Base-by-base conservation (phyloP, 1,140 invertebrate species). In the Pogonognathellus flavescens region DNA sequence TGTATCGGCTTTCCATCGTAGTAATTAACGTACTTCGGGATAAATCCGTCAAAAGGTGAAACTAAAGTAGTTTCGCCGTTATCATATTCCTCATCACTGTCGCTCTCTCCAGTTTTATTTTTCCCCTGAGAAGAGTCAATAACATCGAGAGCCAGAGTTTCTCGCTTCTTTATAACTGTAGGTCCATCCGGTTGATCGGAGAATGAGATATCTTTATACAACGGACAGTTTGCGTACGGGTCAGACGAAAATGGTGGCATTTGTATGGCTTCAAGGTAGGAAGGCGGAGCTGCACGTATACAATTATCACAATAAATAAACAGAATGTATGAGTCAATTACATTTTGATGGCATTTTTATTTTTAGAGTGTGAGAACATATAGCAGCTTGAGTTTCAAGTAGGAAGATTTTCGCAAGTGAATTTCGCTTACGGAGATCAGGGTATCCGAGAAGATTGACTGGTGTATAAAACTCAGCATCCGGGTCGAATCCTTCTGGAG, bases 341-440 rank as follows among this genome's bases (percentile, higher is more conserved):
- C 53, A 80, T 80, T 57, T 49, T 59, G 52, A 80, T 62, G 16
- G 62, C 18, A 66, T 66, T 66, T 11, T n/a, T n/a, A 20, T 20
- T 62, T 62, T 13, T 62, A 62, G n/a, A 57, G 53, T 57, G 53
- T 20, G 59, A 18, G n/a, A 3, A n/a, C 14, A 16, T 18, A 53
- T 14, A 16, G 53, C 53, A 55, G 16, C 57, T 60, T 20, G 18
- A 20, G 59, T 18, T 2, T 18, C 18, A 60, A 18, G 18, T 11
- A 60, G 18, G 10, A 60, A 18, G 18, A 20, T 50, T 6, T 52
- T 55, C 3, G n/a, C 14, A 52, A 25, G 25, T 25, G 10, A 82
- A 66, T 18, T 76, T 50, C 9, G 7, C 82, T 83, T 76, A 83
- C 81, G 85, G 25, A 86, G 82, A 60, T 86, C 85, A 41, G 81